Conservation (phyloP, 1,140 invertebrate species). For the Drosophila orosa region DNA sequence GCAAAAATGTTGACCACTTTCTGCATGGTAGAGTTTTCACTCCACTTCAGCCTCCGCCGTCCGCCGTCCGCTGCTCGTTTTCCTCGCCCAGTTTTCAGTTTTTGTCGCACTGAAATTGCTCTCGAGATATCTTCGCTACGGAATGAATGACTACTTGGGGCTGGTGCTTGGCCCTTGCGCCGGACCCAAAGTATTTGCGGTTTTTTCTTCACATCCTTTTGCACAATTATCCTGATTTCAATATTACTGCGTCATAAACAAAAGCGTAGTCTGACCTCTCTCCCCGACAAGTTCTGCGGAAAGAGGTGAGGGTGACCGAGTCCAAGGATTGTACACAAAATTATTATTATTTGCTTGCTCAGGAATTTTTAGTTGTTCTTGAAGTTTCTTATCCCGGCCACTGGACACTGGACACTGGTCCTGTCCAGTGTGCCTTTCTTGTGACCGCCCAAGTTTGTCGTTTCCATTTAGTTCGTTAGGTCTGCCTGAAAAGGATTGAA, state of each 20-base stretch:
- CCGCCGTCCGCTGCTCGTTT: background rate
- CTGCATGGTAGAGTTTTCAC: conserved; percentile 71
- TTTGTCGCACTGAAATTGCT: conserved; percentile 69
- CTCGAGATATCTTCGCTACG: conserved; percentile 74
- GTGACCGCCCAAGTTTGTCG: conserved; percentile 17
- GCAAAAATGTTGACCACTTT: conserved; percentile 82
- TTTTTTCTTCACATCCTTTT: conserved; percentile 79
- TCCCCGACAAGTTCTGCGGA: conserved; percentile 1
- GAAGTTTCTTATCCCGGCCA: conserved; percentile 17
- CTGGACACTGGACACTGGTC: conserved; percentile 7
- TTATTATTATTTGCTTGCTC: conserved; percentile 71
- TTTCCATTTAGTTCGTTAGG: conserved; percentile 21
- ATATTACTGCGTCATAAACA: conserved; percentile 78
- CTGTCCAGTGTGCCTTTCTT: conserved; percentile 8
- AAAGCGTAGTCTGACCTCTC: conserved; percentile 57
- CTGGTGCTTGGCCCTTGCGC: conserved; percentile 26
- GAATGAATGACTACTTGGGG: conserved; percentile 50
- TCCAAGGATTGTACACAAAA: conserved; percentile 49
- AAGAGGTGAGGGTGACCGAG: background rate
- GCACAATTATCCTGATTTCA: conserved; percentile 81
- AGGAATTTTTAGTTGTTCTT: conserved; percentile 57
- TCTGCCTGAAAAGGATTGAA: conserved; percentile 23
- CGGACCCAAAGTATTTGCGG: conserved; percentile 70
- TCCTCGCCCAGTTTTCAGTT: conserved; percentile 30
- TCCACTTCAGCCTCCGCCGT: conserved; percentile 40